Percentiles rank a stretch among this genome's conserved stretches.
phyloP scores from a whole-genome alignment of 2,113 vertebrate genomes.

The Puntigrus tetrazona region DNA sequence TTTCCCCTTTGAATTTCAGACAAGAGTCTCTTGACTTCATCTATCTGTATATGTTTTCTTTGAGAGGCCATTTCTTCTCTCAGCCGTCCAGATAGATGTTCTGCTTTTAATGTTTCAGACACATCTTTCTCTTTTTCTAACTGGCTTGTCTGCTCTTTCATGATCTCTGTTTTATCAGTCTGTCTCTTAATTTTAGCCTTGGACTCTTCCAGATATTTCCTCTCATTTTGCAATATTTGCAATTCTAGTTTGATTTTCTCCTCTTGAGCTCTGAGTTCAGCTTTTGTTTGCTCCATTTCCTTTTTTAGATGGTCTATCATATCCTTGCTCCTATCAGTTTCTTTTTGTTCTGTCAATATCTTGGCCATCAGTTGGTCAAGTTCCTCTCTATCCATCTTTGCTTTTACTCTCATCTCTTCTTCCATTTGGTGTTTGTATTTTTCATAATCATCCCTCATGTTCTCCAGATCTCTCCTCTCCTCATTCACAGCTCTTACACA shows the following conservation, averaged over 20 bases:
- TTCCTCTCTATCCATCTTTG: conserved; percentile 40
- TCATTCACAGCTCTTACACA: neutral
- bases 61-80: neutral
- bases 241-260: neutral
- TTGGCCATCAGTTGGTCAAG: conserved; percentile 17
- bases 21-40: neutral
- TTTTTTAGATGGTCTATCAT: neutral
- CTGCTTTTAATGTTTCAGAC: neutral
- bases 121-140: conserved; percentile 7
- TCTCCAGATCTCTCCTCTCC: neutral
- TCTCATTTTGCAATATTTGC: neutral
- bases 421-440: neutral
- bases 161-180: neutral
- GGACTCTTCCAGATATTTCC: neutral
- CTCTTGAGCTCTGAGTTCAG: conserved; percentile 25
- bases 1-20: conserved; percentile 35
- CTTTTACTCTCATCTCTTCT: neutral
- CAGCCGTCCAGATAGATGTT: neutral
- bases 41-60: neutral
- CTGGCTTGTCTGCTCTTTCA: neutral
- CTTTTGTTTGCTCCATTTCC: conserved; percentile 26
- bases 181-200: conserved; percentile 8
- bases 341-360: neutral
- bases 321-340: neutral
- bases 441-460: neutral